A percentile compares a stretch with the other conserved stretches of the same genome.
Conservation (phyloP, 2,888 invertebrate genomes). For the Pristionchus maxplancki region DNA sequence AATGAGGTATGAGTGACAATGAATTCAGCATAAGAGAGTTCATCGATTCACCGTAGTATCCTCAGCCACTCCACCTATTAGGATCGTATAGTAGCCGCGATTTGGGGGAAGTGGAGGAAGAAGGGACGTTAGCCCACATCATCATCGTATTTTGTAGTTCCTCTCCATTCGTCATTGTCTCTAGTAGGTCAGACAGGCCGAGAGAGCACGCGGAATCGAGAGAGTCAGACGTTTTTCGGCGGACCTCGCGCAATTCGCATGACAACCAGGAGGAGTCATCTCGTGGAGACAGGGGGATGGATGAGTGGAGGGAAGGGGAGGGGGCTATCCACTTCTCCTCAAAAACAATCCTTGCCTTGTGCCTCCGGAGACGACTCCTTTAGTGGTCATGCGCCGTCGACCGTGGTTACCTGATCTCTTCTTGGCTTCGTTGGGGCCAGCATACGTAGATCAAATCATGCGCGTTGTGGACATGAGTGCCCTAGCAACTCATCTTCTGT, state of each 20-base stretch:
- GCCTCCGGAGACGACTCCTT: too few relatives aligned
- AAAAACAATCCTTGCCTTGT: background rate
- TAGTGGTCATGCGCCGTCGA: background rate
- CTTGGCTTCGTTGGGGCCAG: too few relatives aligned
- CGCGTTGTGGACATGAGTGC: background rate
- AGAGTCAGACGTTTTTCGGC: background rate
- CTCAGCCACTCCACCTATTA: background rate
- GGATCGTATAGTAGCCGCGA: background rate
- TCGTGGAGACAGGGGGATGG: background rate
- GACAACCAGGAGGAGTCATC: conserved; percentile 4
- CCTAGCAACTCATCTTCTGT: background rate
- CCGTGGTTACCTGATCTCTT: too few relatives aligned
- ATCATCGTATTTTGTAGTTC: background rate
- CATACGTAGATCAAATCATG: too few relatives aligned
- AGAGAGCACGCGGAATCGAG: background rate
- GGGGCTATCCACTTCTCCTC: background rate
- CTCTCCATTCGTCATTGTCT: too few relatives aligned
- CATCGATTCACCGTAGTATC: too few relatives aligned
- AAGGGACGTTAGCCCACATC: background rate
- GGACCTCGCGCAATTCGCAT: background rate
- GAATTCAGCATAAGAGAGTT: too few relatives aligned
- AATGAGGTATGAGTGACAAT: too few relatives aligned
- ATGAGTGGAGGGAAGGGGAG: background rate
- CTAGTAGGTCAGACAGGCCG: background rate
- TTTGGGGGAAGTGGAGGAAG: background rate